phyloP scores from a whole-genome alignment of 2,888 invertebrate genomes.

The Xylophagus ater region DNA sequence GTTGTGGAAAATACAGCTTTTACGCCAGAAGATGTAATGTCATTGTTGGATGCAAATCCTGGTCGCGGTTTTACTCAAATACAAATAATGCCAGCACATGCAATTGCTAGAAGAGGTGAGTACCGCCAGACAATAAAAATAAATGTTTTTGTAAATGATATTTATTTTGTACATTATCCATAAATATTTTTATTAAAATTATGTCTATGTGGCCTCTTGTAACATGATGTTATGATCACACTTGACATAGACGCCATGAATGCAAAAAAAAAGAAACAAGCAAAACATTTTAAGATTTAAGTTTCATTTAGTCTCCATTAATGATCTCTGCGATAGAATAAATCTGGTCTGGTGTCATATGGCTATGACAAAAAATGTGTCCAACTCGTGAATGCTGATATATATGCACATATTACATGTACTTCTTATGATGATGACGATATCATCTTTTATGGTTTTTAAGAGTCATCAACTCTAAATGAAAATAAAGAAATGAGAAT shows the following conservation, averaged over 20 bases:
- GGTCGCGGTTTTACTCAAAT: constrained; percentile 58
- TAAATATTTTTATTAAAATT: no score
- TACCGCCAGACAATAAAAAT: constrained; percentile 4
- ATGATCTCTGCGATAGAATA: no score
- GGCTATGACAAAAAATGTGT: constrained; percentile 1
- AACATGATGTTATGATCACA: no score
- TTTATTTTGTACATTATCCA: no score
- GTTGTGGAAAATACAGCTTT: constrained; percentile 64
- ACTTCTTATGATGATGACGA: constrained; percentile 1
- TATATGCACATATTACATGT: not conserved
- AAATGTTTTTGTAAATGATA: no score
- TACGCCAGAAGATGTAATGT: constrained; percentile 67
- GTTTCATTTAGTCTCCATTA: no score
- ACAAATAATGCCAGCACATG: constrained; percentile 61
- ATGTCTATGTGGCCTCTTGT: no score
- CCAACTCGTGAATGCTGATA: not conserved
- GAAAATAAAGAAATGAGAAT: constrained; percentile 3
- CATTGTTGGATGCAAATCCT: constrained; percentile 54
- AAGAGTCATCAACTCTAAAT: constrained; percentile 5
- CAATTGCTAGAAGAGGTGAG: constrained; percentile 40
- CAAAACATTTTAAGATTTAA: no score
- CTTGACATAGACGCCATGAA: no score
- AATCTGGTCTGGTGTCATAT: no score
- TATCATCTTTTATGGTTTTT: constrained; percentile 5
- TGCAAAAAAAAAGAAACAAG: not conserved